These are phyloP conservation scores for Rhincodon typus DNA, from an alignment of 2,797 vertebrate genomes.

Conservation along the genomic window DNA sequence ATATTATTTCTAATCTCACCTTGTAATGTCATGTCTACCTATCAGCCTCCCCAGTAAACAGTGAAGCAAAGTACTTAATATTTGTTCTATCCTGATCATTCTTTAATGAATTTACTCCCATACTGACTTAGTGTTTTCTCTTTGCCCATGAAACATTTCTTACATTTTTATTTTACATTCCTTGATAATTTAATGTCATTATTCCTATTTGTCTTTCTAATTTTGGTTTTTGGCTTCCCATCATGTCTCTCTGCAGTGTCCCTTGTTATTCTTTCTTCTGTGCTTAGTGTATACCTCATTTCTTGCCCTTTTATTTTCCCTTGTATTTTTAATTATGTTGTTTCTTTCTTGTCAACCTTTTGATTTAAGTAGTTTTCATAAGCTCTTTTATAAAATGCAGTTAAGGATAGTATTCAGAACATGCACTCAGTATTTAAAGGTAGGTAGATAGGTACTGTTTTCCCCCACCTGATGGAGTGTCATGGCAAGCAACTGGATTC, in stretches of 20 bases:
- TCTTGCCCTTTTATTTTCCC: background rate
- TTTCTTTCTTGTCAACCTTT: too few species aligned
- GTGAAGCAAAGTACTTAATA: background rate
- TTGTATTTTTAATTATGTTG: background rate
- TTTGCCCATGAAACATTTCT: background rate
- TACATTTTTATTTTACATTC: background rate
- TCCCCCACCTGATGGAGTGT: too few species aligned
- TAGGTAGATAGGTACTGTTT: too few species aligned
- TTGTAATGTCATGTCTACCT: background rate
- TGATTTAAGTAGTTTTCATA: background rate
- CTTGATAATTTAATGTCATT: background rate
- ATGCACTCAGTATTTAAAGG: background rate
- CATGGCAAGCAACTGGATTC: background rate
- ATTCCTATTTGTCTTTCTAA: background rate
- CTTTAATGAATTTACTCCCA: background rate
- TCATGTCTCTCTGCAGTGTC: background rate
- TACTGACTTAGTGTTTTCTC: background rate
- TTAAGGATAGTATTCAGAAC: background rate
- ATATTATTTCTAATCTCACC: background rate
- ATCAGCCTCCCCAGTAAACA: background rate
- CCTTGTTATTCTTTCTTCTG: background rate
- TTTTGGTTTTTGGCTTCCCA: background rate
- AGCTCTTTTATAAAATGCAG: background rate
- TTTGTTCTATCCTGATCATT: background rate
- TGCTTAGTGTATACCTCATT: background rate